phyloP scores from a whole-genome alignment of 2,888 invertebrate species.

The Pristionchus arcanus region DNA sequence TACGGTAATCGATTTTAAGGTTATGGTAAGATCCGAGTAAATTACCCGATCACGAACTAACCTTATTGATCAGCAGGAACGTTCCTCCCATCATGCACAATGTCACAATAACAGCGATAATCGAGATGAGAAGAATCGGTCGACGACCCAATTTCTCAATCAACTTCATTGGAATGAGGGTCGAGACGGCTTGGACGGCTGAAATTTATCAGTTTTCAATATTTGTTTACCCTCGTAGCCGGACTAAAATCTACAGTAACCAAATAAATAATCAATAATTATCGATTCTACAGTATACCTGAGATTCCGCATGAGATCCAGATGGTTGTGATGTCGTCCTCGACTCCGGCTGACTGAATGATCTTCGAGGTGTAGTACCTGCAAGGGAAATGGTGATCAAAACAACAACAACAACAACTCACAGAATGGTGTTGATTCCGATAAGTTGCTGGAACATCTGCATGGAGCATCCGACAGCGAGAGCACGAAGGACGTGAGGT shows the following conservation, averaged over 20 bases:
- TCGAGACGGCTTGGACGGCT: slow-evolving; percentile 71
- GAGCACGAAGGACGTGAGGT: slow-evolving; percentile 79
- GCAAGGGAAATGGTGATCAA: not conserved
- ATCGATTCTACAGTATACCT: slow-evolving; percentile 56
- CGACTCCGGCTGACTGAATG: slow-evolving; percentile 73
- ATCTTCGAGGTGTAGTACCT: slow-evolving; percentile 76
- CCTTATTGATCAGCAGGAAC: slow-evolving; percentile 71
- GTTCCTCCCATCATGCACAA: slow-evolving; percentile 73
- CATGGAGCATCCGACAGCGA: slow-evolving; percentile 82
- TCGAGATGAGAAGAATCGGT: slow-evolving; percentile 70
- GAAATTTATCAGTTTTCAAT: slow-evolving; percentile 9
- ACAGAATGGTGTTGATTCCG: slow-evolving; percentile 83
- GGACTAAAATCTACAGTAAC: too few species aligned
- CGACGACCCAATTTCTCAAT: slow-evolving; percentile 74
- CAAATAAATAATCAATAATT: too few species aligned
- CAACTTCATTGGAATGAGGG: slow-evolving; percentile 75
- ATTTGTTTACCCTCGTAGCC: too few species aligned
- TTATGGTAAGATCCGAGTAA: too few species aligned
- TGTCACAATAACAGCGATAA: slow-evolving; percentile 72
- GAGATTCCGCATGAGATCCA: slow-evolving; percentile 70
- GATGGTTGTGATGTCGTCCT: slow-evolving; percentile 73
- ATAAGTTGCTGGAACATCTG: slow-evolving; percentile 83
- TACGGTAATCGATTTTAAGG: not conserved
- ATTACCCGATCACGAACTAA: not conserved
- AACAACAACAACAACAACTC: slow-evolving; percentile 50